Percentiles rank a stretch among this genome's conserved stretches.
Evolutionary conservation across 2,888 invertebrate species (phyloP).

Genomic region (Stenolophus ochropezus): DNA sequence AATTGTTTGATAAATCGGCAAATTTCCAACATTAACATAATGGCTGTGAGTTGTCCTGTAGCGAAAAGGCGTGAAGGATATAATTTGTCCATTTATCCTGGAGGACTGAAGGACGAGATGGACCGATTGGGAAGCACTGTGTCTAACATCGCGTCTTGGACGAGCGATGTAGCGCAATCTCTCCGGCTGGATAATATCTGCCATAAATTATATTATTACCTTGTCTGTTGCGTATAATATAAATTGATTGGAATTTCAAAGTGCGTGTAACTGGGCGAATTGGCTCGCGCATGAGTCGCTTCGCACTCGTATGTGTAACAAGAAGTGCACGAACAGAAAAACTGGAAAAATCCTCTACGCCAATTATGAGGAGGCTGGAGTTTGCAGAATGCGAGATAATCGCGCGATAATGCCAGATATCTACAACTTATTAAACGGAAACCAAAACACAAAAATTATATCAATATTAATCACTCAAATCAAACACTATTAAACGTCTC

Average conservation of each 20-base stretch:
- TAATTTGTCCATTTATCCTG: slow-evolving; percentile 18
- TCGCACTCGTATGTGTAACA: slow-evolving; percentile 57
- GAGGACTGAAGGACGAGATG: not conserved
- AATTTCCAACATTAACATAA: slow-evolving; percentile 1
- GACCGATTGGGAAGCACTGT: slow-evolving; percentile 14
- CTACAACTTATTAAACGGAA: not conserved
- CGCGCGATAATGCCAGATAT: slow-evolving; percentile 27
- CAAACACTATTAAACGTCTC: too few species aligned
- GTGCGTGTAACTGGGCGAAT: slow-evolving; percentile 71
- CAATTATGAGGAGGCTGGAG: slow-evolving; percentile 48
- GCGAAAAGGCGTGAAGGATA: slow-evolving; percentile 11
- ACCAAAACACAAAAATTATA: not conserved
- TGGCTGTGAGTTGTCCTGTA: not conserved
- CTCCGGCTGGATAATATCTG: slow-evolving; percentile 63
- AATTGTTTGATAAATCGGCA: not conserved
- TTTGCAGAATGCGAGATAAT: slow-evolving; percentile 33
- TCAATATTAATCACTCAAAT: not conserved
- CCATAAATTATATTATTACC: slow-evolving; percentile 74
- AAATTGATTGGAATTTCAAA: slow-evolving; percentile 74
- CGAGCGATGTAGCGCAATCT: slow-evolving; percentile 55
- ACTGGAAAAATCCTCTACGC: not conserved
- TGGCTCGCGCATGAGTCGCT: slow-evolving; percentile 66
- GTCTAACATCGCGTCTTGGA: slow-evolving; percentile 27
- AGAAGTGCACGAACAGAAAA: slow-evolving; percentile 24
- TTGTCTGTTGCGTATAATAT: slow-evolving; percentile 73